phyloP scores from a whole-genome alignment of 2,888 invertebrate species.

The Harmothoe impar region DNA sequence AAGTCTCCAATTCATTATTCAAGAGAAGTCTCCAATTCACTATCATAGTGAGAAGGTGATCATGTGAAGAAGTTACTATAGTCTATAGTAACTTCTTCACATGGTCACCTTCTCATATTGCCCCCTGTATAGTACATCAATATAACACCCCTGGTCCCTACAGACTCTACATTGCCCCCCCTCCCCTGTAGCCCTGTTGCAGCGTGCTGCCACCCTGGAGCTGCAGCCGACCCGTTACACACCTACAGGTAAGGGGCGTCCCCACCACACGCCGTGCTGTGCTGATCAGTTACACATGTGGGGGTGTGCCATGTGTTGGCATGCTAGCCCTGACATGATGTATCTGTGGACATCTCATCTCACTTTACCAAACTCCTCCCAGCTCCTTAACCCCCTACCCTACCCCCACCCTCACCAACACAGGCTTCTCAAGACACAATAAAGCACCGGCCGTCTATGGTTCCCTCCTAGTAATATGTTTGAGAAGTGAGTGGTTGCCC shows the following conservation, averaged over 20 bases:
- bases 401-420: background rate
- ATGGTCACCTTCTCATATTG: no score
- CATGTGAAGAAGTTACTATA: no score
- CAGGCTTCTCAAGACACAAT: conserved; percentile 13
- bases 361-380: conserved; percentile 17
- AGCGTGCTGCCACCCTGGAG: background rate
- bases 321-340: conserved; percentile 40
- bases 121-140: no score
- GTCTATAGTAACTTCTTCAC: no score
- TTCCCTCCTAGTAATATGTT: background rate
- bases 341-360: conserved; percentile 53
- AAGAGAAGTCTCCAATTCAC: no score
- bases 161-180: no score
- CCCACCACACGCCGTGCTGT: background rate
- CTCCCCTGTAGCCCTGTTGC: background rate
- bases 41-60: no score
- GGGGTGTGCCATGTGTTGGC: conserved; percentile 7
- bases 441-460: background rate
- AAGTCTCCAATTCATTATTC: no score
- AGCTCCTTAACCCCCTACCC: background rate
- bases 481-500: background rate
- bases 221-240: no score
- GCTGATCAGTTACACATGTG: conserved; percentile 46
- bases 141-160: no score
- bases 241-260: no score